Conservation (phyloP, 1,140 invertebrate genomes). For the Stegodyphus mimosarum region DNA sequence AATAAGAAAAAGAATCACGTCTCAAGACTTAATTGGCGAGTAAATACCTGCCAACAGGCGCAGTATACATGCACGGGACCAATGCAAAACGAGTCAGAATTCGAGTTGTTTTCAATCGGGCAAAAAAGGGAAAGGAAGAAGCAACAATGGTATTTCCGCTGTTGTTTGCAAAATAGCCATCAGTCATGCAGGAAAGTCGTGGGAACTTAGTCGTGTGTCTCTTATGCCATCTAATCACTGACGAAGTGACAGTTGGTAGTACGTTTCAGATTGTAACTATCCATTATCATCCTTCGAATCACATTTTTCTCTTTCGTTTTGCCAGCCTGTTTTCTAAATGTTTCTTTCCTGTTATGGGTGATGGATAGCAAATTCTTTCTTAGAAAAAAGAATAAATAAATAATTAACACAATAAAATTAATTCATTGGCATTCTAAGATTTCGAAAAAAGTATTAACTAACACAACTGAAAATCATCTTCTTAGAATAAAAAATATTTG, state of each 20-base stretch:
- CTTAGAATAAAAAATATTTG: no score
- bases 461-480: no score
- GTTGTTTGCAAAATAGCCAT: constrained; percentile 10
- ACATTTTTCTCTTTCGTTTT: background rate
- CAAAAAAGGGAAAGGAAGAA: background rate
- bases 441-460: no score
- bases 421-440: no score
- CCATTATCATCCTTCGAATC: background rate
- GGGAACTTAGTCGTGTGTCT: background rate
- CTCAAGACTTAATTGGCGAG: no score
- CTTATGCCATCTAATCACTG: background rate
- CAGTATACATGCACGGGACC: no score
- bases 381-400: no score
- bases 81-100: no score
- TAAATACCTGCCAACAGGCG: no score
- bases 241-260: background rate
- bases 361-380: no score
- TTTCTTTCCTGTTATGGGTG: background rate
- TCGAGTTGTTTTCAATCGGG: background rate
- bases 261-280: background rate
- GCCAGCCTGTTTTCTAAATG: background rate
- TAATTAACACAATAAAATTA: no score
- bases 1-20: no score
- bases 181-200: constrained; percentile 3
- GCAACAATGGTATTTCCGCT: constrained; percentile 13